These are phyloP conservation scores for Lampris incognitus DNA, from an alignment of 2,113 vertebrate genomes.

Conservation along the genomic window DNA sequence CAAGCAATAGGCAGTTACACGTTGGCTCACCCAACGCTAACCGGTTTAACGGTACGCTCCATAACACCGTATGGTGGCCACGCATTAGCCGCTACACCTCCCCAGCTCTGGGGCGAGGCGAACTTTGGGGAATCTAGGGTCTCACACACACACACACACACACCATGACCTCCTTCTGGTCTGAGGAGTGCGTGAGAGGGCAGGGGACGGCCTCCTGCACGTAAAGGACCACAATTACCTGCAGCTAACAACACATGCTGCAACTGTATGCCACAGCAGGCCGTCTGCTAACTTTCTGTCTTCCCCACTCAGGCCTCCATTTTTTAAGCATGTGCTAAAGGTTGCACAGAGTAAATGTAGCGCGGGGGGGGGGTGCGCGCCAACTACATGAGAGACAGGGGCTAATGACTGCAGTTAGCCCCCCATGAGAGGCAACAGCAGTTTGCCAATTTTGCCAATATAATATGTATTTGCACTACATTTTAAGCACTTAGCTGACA, in stretches of 20 bases:
- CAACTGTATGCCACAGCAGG: conserved; percentile 51
- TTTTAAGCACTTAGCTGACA: conserved; percentile 48
- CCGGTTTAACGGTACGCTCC: no score
- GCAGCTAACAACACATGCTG: conserved; percentile 60
- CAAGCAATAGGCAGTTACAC: conserved; percentile 18
- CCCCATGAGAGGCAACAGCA: conserved; percentile 45
- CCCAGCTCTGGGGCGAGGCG: neutral
- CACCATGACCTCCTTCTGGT: neutral
- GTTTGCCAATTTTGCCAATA: conserved; percentile 70
- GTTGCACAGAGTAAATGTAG: conserved; percentile 34
- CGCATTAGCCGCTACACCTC: neutral
- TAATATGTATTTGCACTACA: conserved; percentile 61
- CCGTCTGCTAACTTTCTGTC: conserved; percentile 71
- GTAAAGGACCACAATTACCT: conserved; percentile 64
- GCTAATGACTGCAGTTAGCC: conserved; percentile 63
- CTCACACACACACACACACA: neutral
- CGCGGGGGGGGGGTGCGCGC: conserved; percentile 18
- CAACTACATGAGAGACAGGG: conserved; percentile 43
- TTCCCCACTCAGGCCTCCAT: conserved; percentile 36
- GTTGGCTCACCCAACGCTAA: conserved; percentile 3
- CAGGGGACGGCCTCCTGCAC: conserved; percentile 10
- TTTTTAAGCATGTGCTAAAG: conserved; percentile 53
- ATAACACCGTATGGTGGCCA: neutral
- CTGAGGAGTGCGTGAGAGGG: neutral
- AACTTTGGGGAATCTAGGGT: no score